Evolutionary conservation across 2,113 vertebrate species (phyloP), one percentile per base, ranked within the genome.

Genomic region (Toxotes chatareus): DNA sequence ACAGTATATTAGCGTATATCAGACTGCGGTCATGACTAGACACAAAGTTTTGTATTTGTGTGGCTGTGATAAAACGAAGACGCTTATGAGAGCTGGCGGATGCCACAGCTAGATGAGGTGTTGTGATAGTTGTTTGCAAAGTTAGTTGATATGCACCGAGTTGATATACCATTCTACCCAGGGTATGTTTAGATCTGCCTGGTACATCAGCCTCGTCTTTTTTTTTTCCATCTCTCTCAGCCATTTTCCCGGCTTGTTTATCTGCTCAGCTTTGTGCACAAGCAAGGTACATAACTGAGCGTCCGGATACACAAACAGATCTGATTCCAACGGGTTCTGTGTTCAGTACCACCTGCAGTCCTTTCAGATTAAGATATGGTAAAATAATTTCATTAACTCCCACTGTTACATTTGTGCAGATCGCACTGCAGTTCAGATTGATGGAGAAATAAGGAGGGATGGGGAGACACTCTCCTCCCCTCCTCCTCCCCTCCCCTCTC

Each of bases 361-460:
- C 73, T 72, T 59, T 74, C 67, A 80, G 55, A 80, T 81, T 65
- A 53, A 79, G 80, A 86, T 62, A 57, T 76, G 84, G 84, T 62
- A 61, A 67, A 27, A 83, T 90, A 53, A 88, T 91, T 86, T 69
- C 66, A 84, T 85, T 88, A 89, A 56, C 82, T 88, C 72, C 53
- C 16, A 34, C 46, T 83, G 34, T 84, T 59, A 46, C 70, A 16
- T 82, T 82, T 79, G 78, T 80, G 79, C 75, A 59, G 63, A 71
- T 84, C 70, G 72, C 56, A 68, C 87, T 80, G 77, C 83, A 84
- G 79, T 56, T 78, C 62, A 80, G 73, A 79, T 47, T 76, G 76
- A 73, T 56, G 60, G 55, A 71, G 76, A 69, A 79, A 83, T 76
- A 63, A 83, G 69, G 67, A 76, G 63, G 53, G 80, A 86, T 68